These are phyloP conservation scores for Puntigrus tetrazona DNA, from an alignment of 2,113 vertebrate species.

Conservation along the genomic window DNA sequence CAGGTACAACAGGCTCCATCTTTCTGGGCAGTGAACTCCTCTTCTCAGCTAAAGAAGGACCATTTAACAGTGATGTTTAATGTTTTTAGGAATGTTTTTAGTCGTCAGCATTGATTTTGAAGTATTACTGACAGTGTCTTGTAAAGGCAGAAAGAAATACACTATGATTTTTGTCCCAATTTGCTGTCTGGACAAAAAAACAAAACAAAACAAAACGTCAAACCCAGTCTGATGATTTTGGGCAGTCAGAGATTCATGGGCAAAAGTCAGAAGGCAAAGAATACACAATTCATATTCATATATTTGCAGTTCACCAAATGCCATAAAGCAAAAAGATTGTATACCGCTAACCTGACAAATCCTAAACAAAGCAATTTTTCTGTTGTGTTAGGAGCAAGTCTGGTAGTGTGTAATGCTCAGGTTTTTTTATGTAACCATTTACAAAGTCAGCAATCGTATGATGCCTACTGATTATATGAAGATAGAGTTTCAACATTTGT, in stretches of 20 bases:
- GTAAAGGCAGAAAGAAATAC: neutral
- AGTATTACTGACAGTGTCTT: neutral
- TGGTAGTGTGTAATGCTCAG: neutral
- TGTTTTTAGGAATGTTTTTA: neutral
- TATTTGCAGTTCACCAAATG: neutral
- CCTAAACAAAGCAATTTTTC: neutral
- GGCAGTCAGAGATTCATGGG: neutral
- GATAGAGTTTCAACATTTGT: neutral
- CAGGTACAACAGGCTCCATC: constrained; percentile 66
- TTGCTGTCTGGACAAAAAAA: neutral
- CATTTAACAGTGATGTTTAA: neutral
- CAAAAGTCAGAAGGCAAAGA: neutral
- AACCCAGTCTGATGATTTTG: neutral
- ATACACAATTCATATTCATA: neutral
- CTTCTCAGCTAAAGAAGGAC: constrained; percentile 61
- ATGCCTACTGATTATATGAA: too few relatives aligned
- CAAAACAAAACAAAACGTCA: too few relatives aligned
- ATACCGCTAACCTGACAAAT: neutral
- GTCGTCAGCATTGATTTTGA: neutral
- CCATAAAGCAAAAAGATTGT: neutral
- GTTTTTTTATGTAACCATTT: neutral
- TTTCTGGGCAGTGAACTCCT: constrained; percentile 54
- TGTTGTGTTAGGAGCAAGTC: neutral
- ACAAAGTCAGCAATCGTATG: neutral
- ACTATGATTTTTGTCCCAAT: neutral